Evolutionary conservation across 1,140 invertebrate species (phyloP), one percentile per base, ranked within the genome.

Genomic region (Argopecten irradians): DNA sequence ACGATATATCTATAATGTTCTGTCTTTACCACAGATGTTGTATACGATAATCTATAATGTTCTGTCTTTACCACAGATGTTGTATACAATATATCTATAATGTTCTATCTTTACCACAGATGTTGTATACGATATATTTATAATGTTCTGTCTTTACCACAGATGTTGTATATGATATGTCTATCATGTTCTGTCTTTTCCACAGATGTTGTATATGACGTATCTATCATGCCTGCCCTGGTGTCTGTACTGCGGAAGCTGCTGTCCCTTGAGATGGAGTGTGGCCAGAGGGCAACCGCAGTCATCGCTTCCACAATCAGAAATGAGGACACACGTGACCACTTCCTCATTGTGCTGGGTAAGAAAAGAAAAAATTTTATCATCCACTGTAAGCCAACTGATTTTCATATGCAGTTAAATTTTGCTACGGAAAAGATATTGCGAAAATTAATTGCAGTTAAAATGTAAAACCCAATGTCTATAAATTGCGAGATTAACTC

Each of bases 151-250:
- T n/a, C n/a, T n/a, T n/a, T n/a, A n/a, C n/a, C n/a, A n/a, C n/a
- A n/a, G n/a, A n/a, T n/a, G n/a, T n/a, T n/a, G n/a, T n/a, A n/a
- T n/a, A n/a, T n/a, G n/a, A n/a, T n/a, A n/a, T n/a, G n/a, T n/a
- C n/a, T n/a, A n/a, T n/a, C n/a, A n/a, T n/a, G n/a, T n/a, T n/a
- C n/a, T n/a, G n/a, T n/a, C n/a, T 88, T 13, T 34, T 35, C 90
- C 91, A 33, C 90, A 94, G 94, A 95, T 94, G 93, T 95, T 82
- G 92, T 95, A 0, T 95, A 93, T 93, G 94, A 95, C 82, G 90
- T 88, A n/a, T 89, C 91, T 33, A 92, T 95, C 16, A 94, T 94
- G 41, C 93, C 94, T 41, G 90, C 91, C 19, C 88, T 95, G 14
- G 92, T 94, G 32, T 89, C 87, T 22, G 88, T 95, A 19, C 86